Evolutionary conservation across 2,888 invertebrate genomes (phyloP), one percentile per base, ranked within the genome.

Genomic region (Stenotaenia linearis): DNA sequence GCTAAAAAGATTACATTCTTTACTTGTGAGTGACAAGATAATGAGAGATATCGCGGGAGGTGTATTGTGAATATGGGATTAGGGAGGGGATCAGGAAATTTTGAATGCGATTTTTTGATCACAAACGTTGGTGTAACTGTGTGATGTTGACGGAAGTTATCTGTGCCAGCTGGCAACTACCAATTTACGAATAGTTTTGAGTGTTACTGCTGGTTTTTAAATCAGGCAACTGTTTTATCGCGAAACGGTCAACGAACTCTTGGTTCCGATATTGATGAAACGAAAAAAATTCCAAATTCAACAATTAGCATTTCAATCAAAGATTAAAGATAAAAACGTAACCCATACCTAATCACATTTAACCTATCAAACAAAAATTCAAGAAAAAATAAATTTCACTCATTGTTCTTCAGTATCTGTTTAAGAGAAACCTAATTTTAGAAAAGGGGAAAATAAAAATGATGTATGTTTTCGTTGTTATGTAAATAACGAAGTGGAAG

Each of bases 131-230:
- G 69, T 28, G 25, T 69, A 10, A 23, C 1, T 69, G 12, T 10
- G 69, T 12, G 28, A 69, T 69, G 69, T 69, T 69, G 69, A 69
- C 69, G 69, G 69, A 69, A 69, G 69, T 69, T 69, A 28, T 23
- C 28, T 69, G 69, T 69, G 69, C 69, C 69, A 69, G 69, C 69
- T 69, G 69, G 69, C 69, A 69, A 69, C 69, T 28, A 69, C 69
- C 69, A 69, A 69, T 69, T 69, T 69, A 69, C 69, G 25, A 69
- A 69, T 69, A 69, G 69, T 69, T 69, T 69, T 9, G 61, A 61
- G 69, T 69, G 10, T 69, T 69, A 69, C 69, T 69, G 28, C 69
- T 28, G 69, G 69, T 69, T 69, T 28, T n/a, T 23, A 12, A n/a
- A 28, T 25, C 3, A 69, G 56, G 56, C 28, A 69, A 23, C 69